Evolutionary conservation across 2,888 invertebrate genomes (phyloP), one percentile per base, ranked within the genome.

Genomic region (Tetanocera ferruginea): DNA sequence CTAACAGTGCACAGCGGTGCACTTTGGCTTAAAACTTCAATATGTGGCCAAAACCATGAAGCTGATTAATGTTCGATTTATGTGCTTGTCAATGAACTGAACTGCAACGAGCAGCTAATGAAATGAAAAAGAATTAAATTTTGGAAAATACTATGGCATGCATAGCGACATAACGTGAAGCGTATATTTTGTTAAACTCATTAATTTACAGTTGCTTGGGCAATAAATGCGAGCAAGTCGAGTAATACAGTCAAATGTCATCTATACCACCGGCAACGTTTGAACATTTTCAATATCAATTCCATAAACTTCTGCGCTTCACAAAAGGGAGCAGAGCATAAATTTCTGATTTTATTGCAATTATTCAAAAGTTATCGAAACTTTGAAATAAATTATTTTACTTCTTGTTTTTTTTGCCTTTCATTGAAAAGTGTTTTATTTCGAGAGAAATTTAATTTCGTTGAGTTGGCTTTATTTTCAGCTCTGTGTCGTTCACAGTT

Each of bases 401-500:
- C 37, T 37, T 6, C 37, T 6, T 8, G 37, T 8, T 11, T 43
- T 11, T 43, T 43, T 43, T 43, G 11, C 14, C 43, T 11, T 6
- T 43, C 11, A 11, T 1, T 11, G 11, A 2, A 43, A n/a, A n/a
- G n/a, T n/a, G n/a, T n/a, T n/a, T 60, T 25, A 23, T 60, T 60
- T 25, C 14, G 57, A 25, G 25, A 57, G 23, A 19, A 60, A 60
- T 60, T 60, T 14, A 25, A 60, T 60, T 60, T 25, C 14, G 49
- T 67, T 23, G 19, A 67, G 23, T 67, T 67, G 67, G 67, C 43
- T 67, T 23, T 25, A 60, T 60, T 60, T 60, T 34, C 37, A 31
- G 37, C 67, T 37, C n/a, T 34, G 11, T 34, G 34, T 31, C 37
- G 37, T 19, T 43, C 34, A 67, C 23, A 60, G 57, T 67, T 67